Conservation (phyloP, 2,113 vertebrate genomes). For the Mellivora capensis region DNA sequence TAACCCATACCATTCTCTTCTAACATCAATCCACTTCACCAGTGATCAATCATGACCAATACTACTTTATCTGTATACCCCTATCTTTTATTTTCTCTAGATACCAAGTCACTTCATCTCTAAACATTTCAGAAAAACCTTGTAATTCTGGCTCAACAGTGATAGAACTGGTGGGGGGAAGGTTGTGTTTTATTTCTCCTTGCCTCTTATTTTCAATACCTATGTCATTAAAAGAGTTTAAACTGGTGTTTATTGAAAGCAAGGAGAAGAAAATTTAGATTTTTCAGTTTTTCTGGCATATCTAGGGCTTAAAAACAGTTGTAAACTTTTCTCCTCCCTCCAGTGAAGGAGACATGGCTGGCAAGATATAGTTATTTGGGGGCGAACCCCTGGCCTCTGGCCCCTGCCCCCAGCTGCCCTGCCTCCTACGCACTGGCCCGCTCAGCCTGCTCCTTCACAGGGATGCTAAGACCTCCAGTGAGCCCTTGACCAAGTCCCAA, state of each 20-base stretch:
- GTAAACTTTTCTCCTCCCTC: not conserved
- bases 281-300: not conserved
- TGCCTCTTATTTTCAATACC: constrained; percentile 15
- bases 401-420: not conserved
- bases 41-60: not conserved
- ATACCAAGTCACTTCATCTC: not conserved
- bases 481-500: constrained; percentile 64
- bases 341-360: not conserved
- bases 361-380: not conserved
- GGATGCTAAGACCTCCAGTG: constrained; percentile 48
- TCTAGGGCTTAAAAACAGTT: not conserved
- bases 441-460: constrained; percentile 51
- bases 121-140: not conserved
- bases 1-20: not conserved
- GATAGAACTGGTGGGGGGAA: not conserved
- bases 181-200: not conserved
- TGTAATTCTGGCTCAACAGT: not conserved
- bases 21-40: not conserved
- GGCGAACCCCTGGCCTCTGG: constrained; percentile 42
- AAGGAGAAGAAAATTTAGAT: not conserved
- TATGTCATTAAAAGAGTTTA: not conserved
- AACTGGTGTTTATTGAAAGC: not conserved
- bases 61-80: not conserved
- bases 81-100: not conserved
- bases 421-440: constrained; percentile 14